A percentile compares a stretch with the other conserved stretches of the same genome.
phyloP scores from a whole-genome alignment of 2,797 vertebrate genomes.

The Numenius phaeopus region DNA sequence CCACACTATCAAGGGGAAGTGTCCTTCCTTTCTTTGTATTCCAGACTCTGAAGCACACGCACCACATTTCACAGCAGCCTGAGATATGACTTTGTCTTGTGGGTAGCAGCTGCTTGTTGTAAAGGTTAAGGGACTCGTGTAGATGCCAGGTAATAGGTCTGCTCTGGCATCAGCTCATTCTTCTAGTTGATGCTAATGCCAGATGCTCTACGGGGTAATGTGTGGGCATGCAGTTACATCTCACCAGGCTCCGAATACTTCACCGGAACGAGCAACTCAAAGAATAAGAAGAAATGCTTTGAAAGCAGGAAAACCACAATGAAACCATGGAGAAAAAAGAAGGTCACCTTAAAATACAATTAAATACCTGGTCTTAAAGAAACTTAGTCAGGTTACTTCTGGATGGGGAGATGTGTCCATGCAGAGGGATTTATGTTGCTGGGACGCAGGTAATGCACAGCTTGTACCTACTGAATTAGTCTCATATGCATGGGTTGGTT shows the following conservation, averaged over 20 bases:
- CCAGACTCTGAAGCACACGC: neutral
- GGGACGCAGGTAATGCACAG: neutral
- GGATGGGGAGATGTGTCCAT: neutral
- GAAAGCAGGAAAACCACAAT: neutral
- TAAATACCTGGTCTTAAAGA: neutral
- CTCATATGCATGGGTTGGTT: accelerated
- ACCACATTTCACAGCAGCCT: neutral
- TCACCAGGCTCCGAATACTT: neutral
- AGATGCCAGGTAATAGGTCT: conserved; percentile 21
- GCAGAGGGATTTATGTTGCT: neutral
- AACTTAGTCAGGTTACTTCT: neutral
- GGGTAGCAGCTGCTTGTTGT: neutral
- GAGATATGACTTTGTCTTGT: accelerated
- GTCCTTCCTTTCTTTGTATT: neutral
- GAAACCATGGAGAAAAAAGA: neutral
- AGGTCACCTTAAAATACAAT: neutral
- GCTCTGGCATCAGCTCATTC: neutral
- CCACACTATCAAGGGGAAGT: neutral
- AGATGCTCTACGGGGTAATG: neutral
- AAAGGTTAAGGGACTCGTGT: neutral
- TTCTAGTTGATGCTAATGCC: neutral
- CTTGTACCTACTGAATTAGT: neutral
- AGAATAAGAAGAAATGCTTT: neutral
- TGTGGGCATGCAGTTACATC: neutral
- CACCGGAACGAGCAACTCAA: neutral